Evolutionary conservation across 2,113 vertebrate genomes (phyloP).

Genomic region (Apodemus speciosus): DNA sequence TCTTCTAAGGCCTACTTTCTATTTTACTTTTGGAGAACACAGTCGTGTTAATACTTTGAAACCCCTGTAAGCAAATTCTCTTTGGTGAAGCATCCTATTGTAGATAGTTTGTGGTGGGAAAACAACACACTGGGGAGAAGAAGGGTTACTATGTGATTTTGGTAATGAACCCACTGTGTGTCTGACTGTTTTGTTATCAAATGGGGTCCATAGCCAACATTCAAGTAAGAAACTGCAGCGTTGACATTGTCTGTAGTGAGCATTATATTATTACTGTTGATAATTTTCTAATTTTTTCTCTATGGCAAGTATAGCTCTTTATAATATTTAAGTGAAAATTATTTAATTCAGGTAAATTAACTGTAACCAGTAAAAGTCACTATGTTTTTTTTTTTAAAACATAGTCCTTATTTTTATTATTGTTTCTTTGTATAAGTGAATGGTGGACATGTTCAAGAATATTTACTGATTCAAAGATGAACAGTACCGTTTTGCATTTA

Average conservation of each 20-base stretch:
- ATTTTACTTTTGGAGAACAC: background rate
- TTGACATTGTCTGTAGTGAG: background rate
- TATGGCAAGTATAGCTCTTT: background rate
- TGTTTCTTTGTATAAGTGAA: background rate
- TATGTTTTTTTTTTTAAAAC: background rate
- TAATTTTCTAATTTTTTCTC: background rate
- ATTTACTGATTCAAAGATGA: background rate
- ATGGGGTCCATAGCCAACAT: background rate
- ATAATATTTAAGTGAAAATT: background rate
- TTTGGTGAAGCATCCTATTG: background rate
- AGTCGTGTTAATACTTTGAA: background rate
- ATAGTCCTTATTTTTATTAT: background rate
- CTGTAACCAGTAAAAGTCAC: background rate
- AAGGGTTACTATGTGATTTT: background rate
- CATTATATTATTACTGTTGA: background rate
- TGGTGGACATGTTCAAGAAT: background rate
- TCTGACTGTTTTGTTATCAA: background rate
- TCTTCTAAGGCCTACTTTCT: background rate
- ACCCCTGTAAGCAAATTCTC: background rate
- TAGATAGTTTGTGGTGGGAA: background rate
- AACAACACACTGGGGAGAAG: accelerated
- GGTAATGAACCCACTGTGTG: background rate
- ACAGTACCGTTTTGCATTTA: background rate
- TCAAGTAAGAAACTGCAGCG: accelerated
- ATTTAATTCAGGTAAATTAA: background rate